phyloP scores from a whole-genome alignment of 2,888 invertebrate species.

The Epirrhoe alternata region DNA sequence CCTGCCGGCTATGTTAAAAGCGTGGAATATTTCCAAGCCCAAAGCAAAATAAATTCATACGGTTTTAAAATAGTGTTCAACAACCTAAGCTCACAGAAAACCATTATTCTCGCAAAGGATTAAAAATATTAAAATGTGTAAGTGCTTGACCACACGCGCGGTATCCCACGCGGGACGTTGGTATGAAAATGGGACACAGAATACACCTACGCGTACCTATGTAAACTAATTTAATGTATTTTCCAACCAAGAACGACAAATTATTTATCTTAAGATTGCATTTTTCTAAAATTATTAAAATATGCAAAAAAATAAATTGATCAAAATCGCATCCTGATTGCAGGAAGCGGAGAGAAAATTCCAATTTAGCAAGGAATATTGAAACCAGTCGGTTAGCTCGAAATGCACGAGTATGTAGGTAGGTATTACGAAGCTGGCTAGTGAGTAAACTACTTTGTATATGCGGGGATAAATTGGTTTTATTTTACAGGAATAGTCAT shows the following conservation, averaged over 20 bases:
- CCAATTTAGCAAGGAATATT: conserved; percentile 29
- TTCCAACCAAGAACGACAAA: neutral
- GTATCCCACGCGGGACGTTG: neutral
- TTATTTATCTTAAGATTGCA: neutral
- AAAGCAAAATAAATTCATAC: conserved; percentile 3
- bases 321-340: conserved; percentile 20
- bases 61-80: conserved; percentile 11
- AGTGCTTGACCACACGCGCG: conserved; percentile 1
- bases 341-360: conserved; percentile 26
- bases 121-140: conserved; percentile 14
- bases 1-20: neutral
- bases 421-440: conserved; percentile 13
- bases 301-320: conserved; percentile 17
- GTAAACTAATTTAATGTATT: neutral
- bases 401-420: neutral
- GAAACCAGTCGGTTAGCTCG: conserved; percentile 19
- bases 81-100: conserved; percentile 19
- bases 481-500: neutral
- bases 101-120: conserved; percentile 16
- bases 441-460: conserved; percentile 12
- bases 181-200: neutral
- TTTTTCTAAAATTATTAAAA: conserved; percentile 16
- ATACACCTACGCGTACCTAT: neutral
- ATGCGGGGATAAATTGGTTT: conserved; percentile 2
- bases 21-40: neutral